These are phyloP conservation scores for Hesperophylax magnus DNA, from an alignment of 1,140 invertebrate species.

Conservation along the genomic window DNA sequence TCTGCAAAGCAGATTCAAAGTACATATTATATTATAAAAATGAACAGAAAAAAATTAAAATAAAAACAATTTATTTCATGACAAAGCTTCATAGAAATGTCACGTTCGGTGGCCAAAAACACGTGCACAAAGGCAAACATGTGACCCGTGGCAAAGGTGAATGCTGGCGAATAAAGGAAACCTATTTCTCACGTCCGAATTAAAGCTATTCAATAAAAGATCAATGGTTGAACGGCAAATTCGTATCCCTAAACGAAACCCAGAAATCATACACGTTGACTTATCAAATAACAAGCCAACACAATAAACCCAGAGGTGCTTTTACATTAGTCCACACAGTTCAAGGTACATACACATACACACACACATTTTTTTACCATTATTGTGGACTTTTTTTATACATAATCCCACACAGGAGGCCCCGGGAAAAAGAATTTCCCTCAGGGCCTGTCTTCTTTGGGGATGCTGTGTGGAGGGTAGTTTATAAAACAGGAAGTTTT, in stretches of 20 bases:
- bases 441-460: too few relatives aligned
- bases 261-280: not conserved
- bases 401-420: too few relatives aligned
- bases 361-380: too few relatives aligned
- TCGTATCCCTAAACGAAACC: not conserved
- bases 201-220: slow-evolving; percentile 14
- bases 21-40: not conserved
- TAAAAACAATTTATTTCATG: not conserved
- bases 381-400: too few relatives aligned
- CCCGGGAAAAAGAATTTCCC: too few relatives aligned
- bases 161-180: slow-evolving; percentile 8
- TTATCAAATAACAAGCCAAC: too few relatives aligned
- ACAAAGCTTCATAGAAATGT: not conserved
- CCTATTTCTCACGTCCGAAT: slow-evolving; percentile 18
- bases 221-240: not conserved
- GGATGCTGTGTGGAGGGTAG: too few relatives aligned
- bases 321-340: too few relatives aligned
- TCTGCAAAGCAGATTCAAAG: not conserved
- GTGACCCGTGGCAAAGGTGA: not conserved
- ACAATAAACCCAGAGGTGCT: too few relatives aligned
- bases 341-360: too few relatives aligned
- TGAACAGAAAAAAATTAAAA: not conserved
- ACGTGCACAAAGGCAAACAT: not conserved
- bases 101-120: not conserved
- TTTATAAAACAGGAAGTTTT: too few relatives aligned